Evolutionary conservation across 1,140 invertebrate genomes (phyloP), one percentile per base, ranked within the genome.

Genomic region (Lepidurus apus): DNA sequence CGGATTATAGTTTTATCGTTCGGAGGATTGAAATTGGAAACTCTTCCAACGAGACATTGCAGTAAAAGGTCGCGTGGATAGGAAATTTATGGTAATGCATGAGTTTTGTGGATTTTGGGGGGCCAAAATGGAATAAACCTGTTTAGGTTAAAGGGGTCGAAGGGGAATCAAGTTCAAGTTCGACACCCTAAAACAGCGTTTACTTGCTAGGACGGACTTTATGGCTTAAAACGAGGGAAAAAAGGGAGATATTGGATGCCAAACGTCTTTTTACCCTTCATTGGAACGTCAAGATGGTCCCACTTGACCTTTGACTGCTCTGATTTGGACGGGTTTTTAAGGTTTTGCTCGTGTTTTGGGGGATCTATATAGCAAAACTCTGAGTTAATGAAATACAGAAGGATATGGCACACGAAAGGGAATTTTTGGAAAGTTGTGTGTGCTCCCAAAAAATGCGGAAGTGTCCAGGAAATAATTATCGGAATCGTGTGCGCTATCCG

Each of bases 251-350:
- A 65, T 65, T 65, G 53, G 53, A 65, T 65, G 53, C 53, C 53
- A 65, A 65, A 65, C n/a, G 17, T 65, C 53, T 65, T 65, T 65
- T 65, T 65, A 65, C 53, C 53, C 53, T 65, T 65, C 53, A 65
- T 65, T 65, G 53, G 53, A 65, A 65, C 53, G 53, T 65, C 53
- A 65, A 65, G 53, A 65, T 65, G 53, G 53, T 65, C 53, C 53
- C 53, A 65, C 53, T 65, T 65, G 53, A 65, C 53, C 53, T 65
- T 65, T 65, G 53, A 65, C 53, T 65, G 53, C 53, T 21, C 53
- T 65, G 53, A 65, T 65, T 65, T 65, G 53, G 53, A 47, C 3
- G 45, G 45, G 45, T 65, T 65, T 13, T 65, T 65, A 65, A 17
- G 21, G 53, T 21, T 65, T 65, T 13, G 17, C 53, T 65, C n/a